These are phyloP conservation scores for Heterodera carotae DNA, from an alignment of 1,140 invertebrate genomes.

Conservation along the genomic window DNA sequence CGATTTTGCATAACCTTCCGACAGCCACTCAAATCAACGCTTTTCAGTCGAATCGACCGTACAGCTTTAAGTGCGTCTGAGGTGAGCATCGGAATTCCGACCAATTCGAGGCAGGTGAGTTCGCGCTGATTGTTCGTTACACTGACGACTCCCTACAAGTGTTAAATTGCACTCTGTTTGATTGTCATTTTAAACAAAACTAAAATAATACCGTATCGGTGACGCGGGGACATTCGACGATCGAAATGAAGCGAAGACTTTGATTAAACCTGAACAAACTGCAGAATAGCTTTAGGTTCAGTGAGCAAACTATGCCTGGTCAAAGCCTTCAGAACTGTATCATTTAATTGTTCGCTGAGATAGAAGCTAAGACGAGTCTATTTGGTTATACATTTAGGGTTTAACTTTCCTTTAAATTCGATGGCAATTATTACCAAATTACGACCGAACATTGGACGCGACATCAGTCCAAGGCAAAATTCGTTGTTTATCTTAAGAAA, in stretches of 20 bases:
- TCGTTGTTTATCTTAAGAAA: conserved; percentile 35
- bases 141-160: conserved; percentile 52
- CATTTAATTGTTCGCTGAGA: conserved; percentile 59
- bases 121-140: conserved; percentile 47
- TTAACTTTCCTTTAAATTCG: conserved; percentile 26
- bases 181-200: too few species aligned
- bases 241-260: conserved; percentile 50
- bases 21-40: conserved; percentile 62
- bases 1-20: conserved; percentile 41
- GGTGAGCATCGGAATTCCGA: conserved; percentile 51
- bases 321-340: conserved; percentile 48
- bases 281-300: background rate
- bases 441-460: conserved; percentile 37
- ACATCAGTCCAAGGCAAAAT: conserved; percentile 45
- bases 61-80: conserved; percentile 48
- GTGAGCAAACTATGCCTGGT: conserved; percentile 18
- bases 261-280: conserved; percentile 27
- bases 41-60: conserved; percentile 46
- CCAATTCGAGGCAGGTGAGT: conserved; percentile 49
- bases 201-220: conserved; percentile 55
- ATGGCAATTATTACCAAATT: conserved; percentile 18
- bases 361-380: conserved; percentile 55
- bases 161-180: too few species aligned
- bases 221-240: conserved; percentile 59
- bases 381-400: conserved; percentile 33